Evolutionary conservation across 2,888 invertebrate genomes (phyloP).

Genomic region (Uropetala carovei): DNA sequence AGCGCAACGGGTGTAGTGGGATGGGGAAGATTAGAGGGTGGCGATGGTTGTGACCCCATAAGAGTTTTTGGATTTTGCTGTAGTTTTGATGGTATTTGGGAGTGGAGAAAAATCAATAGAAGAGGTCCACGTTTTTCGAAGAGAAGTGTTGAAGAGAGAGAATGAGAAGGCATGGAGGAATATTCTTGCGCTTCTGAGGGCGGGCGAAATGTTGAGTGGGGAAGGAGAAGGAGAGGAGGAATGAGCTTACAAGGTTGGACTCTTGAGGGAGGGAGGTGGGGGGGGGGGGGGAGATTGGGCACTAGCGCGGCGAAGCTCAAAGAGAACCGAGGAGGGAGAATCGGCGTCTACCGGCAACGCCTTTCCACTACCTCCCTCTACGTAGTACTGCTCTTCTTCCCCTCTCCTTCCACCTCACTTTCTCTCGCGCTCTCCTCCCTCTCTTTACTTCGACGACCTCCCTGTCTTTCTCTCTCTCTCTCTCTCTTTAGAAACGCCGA

Average conservation of each 20-base stretch:
- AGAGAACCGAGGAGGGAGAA: not conserved
- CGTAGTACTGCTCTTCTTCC: not conserved
- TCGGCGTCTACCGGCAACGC: slow-evolving; percentile 28
- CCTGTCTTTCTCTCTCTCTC: not conserved
- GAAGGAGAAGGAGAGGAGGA: not conserved
- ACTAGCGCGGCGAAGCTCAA: slow-evolving; percentile 47
- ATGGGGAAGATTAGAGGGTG: no score
- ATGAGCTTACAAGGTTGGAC: not conserved
- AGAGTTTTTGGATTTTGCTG: no score
- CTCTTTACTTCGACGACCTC: not conserved
- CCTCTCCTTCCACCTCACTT: not conserved
- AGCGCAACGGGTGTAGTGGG: no score
- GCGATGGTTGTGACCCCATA: no score
- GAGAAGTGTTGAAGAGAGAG: no score
- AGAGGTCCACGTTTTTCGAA: no score
- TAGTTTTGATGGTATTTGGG: no score
- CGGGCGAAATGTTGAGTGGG: not conserved
- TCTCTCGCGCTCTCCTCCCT: not conserved
- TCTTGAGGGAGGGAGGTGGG: not conserved
- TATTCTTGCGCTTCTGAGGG: not conserved
- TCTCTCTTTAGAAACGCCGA: slow-evolving; percentile 50
- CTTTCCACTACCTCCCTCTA: not conserved
- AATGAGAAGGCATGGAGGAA: no score
- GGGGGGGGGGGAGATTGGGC: not conserved
- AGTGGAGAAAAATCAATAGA: no score